phyloP scores from a whole-genome alignment of 2,113 vertebrate genomes.

The Psettodes erumei region DNA sequence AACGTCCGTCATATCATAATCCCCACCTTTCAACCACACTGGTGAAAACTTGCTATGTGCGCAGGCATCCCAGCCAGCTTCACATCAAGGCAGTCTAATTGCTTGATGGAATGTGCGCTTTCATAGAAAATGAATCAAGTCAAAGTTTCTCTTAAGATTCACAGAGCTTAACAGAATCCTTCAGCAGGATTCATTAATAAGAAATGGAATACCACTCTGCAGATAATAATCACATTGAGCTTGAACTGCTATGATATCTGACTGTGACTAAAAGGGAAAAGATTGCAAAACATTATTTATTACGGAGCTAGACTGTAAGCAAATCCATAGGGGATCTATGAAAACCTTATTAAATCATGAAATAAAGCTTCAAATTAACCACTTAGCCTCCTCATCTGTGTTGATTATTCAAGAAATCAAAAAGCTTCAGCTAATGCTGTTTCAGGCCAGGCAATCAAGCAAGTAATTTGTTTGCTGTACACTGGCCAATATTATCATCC shows the following conservation, averaged over 20 bases:
- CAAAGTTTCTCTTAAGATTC: slow-evolving; percentile 54
- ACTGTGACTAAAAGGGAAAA: slow-evolving; percentile 50
- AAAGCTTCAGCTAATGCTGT: slow-evolving; percentile 54
- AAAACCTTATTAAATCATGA: slow-evolving; percentile 64
- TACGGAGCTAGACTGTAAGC: slow-evolving; percentile 23
- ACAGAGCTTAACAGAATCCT: slow-evolving; percentile 45
- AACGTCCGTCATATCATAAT: slow-evolving; percentile 44
- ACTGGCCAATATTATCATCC: slow-evolving; percentile 38
- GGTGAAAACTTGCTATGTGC: slow-evolving; percentile 27
- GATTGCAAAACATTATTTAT: slow-evolving; percentile 53
- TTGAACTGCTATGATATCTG: slow-evolving; percentile 31
- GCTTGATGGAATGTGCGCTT: slow-evolving; percentile 50
- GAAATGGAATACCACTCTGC: slow-evolving; percentile 36
- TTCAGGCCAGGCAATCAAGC: slow-evolving; percentile 51
- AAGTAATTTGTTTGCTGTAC: slow-evolving; percentile 48
- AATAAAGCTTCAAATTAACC: slow-evolving; percentile 56
- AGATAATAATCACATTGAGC: slow-evolving; percentile 10
- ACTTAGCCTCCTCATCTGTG: slow-evolving; percentile 51
- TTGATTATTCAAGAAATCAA: slow-evolving; percentile 63
- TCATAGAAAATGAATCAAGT: slow-evolving; percentile 49
- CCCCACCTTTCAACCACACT: slow-evolving; percentile 36
- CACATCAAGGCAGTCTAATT: slow-evolving; percentile 47
- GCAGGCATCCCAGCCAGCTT: slow-evolving; percentile 6
- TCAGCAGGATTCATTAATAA: slow-evolving; percentile 39
- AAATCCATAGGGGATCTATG: slow-evolving; percentile 57